Conservation (phyloP, 2,888 invertebrate genomes). For the Ashinkailepas kermadecensis region DNA sequence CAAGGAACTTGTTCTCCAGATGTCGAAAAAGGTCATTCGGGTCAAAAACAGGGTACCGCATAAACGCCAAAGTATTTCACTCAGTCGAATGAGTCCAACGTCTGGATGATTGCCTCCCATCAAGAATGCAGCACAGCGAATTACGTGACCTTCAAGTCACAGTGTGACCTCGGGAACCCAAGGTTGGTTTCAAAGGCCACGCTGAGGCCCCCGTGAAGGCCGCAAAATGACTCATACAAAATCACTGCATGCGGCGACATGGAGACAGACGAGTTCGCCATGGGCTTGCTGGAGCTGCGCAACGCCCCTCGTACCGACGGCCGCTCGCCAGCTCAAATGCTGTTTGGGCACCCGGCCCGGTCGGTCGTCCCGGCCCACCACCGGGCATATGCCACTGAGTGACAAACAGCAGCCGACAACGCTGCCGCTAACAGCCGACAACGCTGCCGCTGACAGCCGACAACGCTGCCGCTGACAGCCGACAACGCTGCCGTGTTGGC, state of each 20-base stretch:
- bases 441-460: background rate
- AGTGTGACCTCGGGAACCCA: too few relatives aligned
- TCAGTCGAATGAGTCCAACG: too few relatives aligned
- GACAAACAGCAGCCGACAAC: constrained; percentile 9
- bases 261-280: constrained; percentile 17
- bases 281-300: constrained; percentile 27
- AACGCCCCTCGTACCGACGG: constrained; percentile 34
- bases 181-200: background rate
- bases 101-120: too few relatives aligned
- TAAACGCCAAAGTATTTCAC: too few relatives aligned
- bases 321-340: constrained; percentile 18
- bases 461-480: background rate
- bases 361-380: constrained; percentile 15
- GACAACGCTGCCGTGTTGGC: too few relatives aligned
- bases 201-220: background rate
- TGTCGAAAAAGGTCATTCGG: too few relatives aligned
- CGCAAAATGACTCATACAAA: background rate
- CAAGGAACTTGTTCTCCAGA: too few relatives aligned
- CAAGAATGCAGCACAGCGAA: too few relatives aligned
- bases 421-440: constrained; percentile 4
- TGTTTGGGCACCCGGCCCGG: constrained; percentile 1
- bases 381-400: constrained; percentile 14
- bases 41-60: too few relatives aligned
- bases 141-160: too few relatives aligned
- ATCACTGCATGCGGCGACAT: background rate